Conservation (phyloP, 2,113 vertebrate genomes). For the Sinosuthora webbiana region DNA sequence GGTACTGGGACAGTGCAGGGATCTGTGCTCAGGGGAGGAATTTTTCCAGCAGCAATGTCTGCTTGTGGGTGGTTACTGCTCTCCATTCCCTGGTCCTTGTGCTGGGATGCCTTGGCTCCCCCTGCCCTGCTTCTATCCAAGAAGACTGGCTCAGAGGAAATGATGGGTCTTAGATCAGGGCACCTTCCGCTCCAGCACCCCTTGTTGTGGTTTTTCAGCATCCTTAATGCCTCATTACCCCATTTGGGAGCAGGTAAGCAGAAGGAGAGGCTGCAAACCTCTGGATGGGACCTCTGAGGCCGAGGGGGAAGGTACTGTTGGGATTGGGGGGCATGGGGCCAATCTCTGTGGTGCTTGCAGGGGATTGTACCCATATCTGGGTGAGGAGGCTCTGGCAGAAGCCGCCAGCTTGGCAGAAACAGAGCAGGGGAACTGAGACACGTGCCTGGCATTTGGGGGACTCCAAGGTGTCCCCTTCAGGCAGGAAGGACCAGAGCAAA, state of each 20-base stretch:
- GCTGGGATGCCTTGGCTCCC: fast-evolving
- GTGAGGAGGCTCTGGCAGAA: background rate
- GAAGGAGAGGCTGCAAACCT: background rate
- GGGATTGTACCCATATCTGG: fast-evolving
- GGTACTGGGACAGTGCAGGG: background rate
- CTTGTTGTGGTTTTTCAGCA: background rate
- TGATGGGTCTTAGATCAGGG: background rate
- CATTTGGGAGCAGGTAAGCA: background rate
- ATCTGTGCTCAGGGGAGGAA: background rate
- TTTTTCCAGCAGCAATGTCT: background rate
- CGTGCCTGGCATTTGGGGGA: fast-evolving
- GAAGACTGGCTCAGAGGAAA: background rate
- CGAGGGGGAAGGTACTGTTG: background rate
- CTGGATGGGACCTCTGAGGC: background rate
- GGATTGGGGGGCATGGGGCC: fast-evolving
- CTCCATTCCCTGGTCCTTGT: background rate
- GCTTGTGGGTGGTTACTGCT: background rate
- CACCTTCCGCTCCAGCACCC: background rate
- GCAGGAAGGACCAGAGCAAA: background rate
- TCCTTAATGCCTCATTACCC: background rate
- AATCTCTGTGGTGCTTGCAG: background rate
- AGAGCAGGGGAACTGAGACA: background rate
- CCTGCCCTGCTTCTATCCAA: background rate
- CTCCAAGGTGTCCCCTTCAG: background rate
- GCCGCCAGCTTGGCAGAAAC: background rate